A percentile compares a stretch with the other conserved stretches of the same genome.
Evolutionary conservation across 2,888 invertebrate species (phyloP).

Genomic region (Eilema caniola): DNA sequence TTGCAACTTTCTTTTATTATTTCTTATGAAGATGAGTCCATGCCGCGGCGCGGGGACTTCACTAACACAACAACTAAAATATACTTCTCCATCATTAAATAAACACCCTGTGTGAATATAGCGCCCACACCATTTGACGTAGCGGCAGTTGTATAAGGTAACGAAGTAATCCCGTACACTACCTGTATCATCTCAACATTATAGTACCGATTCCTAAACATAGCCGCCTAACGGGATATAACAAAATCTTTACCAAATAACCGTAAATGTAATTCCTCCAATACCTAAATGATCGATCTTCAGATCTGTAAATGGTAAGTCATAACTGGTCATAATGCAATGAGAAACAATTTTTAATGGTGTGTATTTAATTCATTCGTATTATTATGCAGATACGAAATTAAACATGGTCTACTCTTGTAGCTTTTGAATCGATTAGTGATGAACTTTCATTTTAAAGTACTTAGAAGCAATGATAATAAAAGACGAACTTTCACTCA

Average conservation of each 20-base stretch:
- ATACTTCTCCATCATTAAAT: neutral
- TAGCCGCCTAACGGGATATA: no score
- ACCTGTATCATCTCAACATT: neutral
- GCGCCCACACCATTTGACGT: neutral
- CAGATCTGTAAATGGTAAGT: neutral
- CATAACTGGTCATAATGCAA: neutral
- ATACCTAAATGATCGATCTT: neutral
- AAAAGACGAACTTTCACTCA: conserved; percentile 47
- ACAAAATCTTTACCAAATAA: no score
- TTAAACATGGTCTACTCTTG: conserved; percentile 7
- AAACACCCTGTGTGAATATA: neutral
- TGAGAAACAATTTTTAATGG: neutral
- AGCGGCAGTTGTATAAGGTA: no score
- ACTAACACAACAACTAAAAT: no score
- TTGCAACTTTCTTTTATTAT: conserved; percentile 6
- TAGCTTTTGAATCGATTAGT: conserved; percentile 21
- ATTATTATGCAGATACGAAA: conserved; percentile 5
- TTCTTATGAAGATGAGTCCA: neutral
- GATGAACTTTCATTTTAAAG: conserved; percentile 46
- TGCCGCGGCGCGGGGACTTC: no score
- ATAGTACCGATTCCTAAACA: neutral
- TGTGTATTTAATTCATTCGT: conserved; percentile 1
- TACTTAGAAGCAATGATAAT: conserved; percentile 37
- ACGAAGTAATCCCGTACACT: neutral
- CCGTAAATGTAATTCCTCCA: neutral